Percentiles rank a stretch among this genome's conserved stretches.
Conservation (phyloP, 2,888 invertebrate species). For the Tillus elongatus region DNA sequence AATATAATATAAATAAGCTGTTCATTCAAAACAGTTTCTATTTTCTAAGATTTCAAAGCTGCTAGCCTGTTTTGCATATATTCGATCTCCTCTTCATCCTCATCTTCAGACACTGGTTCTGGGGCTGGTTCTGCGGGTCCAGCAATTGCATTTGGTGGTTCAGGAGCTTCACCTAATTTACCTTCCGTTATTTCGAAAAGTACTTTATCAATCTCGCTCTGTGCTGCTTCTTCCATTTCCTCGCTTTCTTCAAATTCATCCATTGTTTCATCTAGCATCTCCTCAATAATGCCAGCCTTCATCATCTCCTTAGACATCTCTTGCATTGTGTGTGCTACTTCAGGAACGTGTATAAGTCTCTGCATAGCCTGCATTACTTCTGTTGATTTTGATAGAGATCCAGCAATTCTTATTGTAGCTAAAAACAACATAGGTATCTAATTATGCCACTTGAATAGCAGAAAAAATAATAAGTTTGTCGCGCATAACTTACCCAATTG, state of each 20-base stretch:
- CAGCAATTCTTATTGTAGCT: slow-evolving; percentile 92
- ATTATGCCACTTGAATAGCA: background rate
- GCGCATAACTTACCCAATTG: slow-evolving; percentile 91
- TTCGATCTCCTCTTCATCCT: slow-evolving; percentile 66
- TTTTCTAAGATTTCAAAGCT: slow-evolving; percentile 63
- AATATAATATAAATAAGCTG: no score
- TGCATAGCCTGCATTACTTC: slow-evolving; percentile 99
- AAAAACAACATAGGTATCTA: slow-evolving; percentile 15
- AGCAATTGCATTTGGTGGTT: slow-evolving; percentile 46
- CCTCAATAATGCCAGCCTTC: slow-evolving; percentile 97
- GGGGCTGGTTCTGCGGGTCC: slow-evolving; percentile 51
- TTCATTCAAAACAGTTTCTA: no score
- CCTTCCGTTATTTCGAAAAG: slow-evolving; percentile 71
- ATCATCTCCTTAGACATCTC: slow-evolving; percentile 99
- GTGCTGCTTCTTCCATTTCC: slow-evolving; percentile 92
- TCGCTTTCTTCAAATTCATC: slow-evolving; percentile 86
- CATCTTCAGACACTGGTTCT: slow-evolving; percentile 49
- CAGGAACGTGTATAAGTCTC: slow-evolving; percentile 78
- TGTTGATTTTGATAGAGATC: slow-evolving; percentile 87
- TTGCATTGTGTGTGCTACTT: slow-evolving; percentile 92
- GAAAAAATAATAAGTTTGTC: slow-evolving; percentile 14
- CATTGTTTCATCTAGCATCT: slow-evolving; percentile 98
- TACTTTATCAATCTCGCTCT: slow-evolving; percentile 61
- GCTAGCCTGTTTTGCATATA: slow-evolving; percentile 87
- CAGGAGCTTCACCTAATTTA: slow-evolving; percentile 84